These are phyloP conservation scores for Phenganax subtilis DNA, from an alignment of 92 coral and sea anemone genomes.

Conservation along the genomic window DNA sequence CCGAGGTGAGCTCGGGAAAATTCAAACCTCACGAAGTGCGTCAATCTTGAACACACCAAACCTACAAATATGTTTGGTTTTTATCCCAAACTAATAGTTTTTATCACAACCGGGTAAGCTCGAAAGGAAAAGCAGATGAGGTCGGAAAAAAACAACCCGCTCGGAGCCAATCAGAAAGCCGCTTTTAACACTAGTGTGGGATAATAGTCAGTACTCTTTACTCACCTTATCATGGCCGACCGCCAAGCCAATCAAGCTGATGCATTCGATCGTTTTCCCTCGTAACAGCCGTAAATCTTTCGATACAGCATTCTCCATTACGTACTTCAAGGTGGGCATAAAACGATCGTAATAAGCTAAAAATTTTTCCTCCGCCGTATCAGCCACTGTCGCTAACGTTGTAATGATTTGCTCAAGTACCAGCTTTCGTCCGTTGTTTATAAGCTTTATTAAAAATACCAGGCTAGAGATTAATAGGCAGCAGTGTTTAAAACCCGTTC, in stretches of 20 bases:
- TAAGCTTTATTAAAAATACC: constrained; percentile 44
- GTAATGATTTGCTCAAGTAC: constrained; percentile 94
- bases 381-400: constrained; percentile 94
- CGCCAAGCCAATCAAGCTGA: constrained; percentile 95
- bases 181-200: too few relatives aligned
- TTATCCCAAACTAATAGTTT: too few relatives aligned
- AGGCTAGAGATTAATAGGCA: neutral
- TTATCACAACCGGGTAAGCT: too few relatives aligned
- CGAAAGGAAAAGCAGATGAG: too few relatives aligned
- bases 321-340: constrained; percentile 89
- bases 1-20: too few relatives aligned
- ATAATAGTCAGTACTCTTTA: too few relatives aligned
- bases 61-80: too few relatives aligned
- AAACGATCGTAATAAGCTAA: constrained; percentile 83
- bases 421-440: constrained; percentile 85
- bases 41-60: too few relatives aligned
- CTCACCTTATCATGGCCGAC: constrained; percentile 92
- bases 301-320: constrained; percentile 84
- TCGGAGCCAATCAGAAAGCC: too few relatives aligned
- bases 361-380: constrained; percentile 94
- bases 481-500: neutral
- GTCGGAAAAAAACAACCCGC: too few relatives aligned
- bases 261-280: constrained; percentile 95
- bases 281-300: constrained; percentile 80
- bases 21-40: too few relatives aligned